Conservation (phyloP, 2,888 invertebrate genomes). For the Zaprionus obscuricornis region DNA sequence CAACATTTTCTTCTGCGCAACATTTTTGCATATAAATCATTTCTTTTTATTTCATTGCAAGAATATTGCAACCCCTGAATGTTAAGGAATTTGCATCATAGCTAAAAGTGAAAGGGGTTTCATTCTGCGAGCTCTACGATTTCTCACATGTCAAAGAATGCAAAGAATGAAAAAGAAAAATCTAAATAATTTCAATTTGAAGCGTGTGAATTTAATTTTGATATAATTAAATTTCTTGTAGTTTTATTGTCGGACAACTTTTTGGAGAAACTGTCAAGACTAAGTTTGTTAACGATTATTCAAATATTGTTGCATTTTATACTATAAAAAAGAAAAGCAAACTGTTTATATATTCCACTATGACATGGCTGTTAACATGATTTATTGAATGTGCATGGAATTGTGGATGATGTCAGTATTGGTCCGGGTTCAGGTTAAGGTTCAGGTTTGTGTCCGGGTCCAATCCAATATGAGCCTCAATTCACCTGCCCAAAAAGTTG, state of each 20-base stretch:
- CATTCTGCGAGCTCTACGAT: conserved; percentile 16
- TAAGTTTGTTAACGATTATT: conserved; percentile 17
- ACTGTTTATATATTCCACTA: conserved; percentile 58
- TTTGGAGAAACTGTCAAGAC: not conserved
- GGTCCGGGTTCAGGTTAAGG: too few relatives aligned
- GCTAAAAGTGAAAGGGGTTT: conserved; percentile 24
- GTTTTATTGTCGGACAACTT: too few relatives aligned
- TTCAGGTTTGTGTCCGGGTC: conserved; percentile 17
- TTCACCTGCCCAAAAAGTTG: conserved; percentile 47
- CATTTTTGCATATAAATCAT: conserved; percentile 74
- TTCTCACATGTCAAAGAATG: conserved; percentile 18
- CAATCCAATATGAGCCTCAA: conserved; percentile 17
- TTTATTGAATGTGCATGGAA: conserved; percentile 73
- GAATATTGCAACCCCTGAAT: conserved; percentile 62
- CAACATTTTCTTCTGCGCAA: conserved; percentile 23
- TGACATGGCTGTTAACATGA: conserved; percentile 73
- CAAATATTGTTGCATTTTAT: conserved; percentile 16
- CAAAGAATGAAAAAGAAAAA: conserved; percentile 35
- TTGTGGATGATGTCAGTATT: not conserved
- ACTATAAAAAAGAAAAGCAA: too few relatives aligned
- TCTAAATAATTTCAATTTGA: conserved; percentile 13
- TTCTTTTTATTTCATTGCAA: conserved; percentile 41
- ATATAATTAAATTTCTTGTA: conserved; percentile 57
- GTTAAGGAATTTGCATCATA: conserved; percentile 72
- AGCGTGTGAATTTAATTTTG: conserved; percentile 41